Evolutionary conservation across 2,797 vertebrate genomes (phyloP), one percentile per base, ranked within the genome.

Genomic region (Lycodopsis pacificus): DNA sequence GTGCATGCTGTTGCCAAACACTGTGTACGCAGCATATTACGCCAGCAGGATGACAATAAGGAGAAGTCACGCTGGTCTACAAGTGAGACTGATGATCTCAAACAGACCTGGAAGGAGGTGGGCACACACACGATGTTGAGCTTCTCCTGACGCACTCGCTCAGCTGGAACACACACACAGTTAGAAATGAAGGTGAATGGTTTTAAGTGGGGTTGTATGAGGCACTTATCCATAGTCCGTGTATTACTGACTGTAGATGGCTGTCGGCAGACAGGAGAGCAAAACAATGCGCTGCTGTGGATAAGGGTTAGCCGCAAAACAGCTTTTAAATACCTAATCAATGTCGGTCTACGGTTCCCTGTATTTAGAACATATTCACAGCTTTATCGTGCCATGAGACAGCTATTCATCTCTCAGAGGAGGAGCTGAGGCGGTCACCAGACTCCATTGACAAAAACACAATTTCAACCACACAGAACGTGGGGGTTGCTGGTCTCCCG

Each of bases 31-130:
- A 51, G 7, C 27, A 34, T 32, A 7, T 38, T n/a, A 15, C 34
- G 3, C 5, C 19, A 58, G 3, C 11, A 5, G 19, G 48, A 15
- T 8, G 46, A 32, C 44, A 5, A n/a, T 10, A 44, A 27, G 3
- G 6, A 17, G 3, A 12, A 30, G 19, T 7, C n/a, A 4, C 9
- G 69, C 22, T 25, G 34, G 57, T 22, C 17, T 11, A 2, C 4
- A 13, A 53, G 11, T 19, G 14, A 42, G 17, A 49, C 0, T 4
- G 2, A 62, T 5, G 0, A 42, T 61, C 15, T 51, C 10, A 68
- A 54, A 91, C 89, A 30, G 1, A 98, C 98, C 97, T 99, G 98
- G 89, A 99, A 99, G 61, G 98, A 99, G 0, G 98, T 99, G 13
- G 98, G 98, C 46, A 99, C 95, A 65, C 98, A 99, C 79, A 97